A percentile compares a stretch with the other conserved stretches of the same genome.
Evolutionary conservation across 1,140 invertebrate genomes (phyloP).

Genomic region (Drosophila seguyi): DNA sequence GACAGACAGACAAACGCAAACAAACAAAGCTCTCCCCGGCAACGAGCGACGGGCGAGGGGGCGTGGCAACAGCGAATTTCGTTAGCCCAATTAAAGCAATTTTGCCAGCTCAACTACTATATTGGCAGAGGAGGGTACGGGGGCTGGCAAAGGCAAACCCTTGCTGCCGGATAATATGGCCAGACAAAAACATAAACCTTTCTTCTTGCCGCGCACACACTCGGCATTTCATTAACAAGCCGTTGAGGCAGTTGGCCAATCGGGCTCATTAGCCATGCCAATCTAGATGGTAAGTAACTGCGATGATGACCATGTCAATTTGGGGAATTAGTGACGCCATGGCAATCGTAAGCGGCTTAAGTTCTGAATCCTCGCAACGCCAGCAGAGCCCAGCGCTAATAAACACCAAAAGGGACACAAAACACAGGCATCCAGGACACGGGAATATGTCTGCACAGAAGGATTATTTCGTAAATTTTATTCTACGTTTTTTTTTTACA

Average conservation of each 20-base stretch:
- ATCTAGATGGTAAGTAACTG: constrained; percentile 61
- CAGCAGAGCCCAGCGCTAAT: constrained; percentile 16
- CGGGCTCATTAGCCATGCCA: constrained; percentile 70
- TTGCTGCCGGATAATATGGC: constrained; percentile 10
- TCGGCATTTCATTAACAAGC: constrained; percentile 67
- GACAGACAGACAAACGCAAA: constrained; percentile 75
- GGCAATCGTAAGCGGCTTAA: constrained; percentile 75
- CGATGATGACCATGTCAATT: constrained; percentile 68
- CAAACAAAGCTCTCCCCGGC: constrained; percentile 68
- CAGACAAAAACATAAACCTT: constrained; percentile 52
- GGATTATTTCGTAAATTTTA: too few species aligned
- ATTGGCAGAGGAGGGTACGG: constrained; percentile 7
- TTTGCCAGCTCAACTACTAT: constrained; percentile 60
- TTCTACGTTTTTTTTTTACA: not conserved
- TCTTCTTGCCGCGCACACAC: constrained; percentile 35
- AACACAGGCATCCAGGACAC: not conserved
- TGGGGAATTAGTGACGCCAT: constrained; percentile 70
- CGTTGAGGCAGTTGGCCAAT: constrained; percentile 46
- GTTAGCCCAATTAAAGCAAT: constrained; percentile 80
- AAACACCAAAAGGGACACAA: constrained; percentile 1
- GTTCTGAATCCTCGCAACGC: constrained; percentile 7
- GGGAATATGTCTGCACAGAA: not conserved
- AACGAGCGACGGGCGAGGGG: constrained; percentile 22
- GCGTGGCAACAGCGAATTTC: constrained; percentile 52
- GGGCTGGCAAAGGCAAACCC: not conserved